Evolutionary conservation across 2,113 vertebrate species (phyloP).

Genomic region (Nesoenas mayeri): DNA sequence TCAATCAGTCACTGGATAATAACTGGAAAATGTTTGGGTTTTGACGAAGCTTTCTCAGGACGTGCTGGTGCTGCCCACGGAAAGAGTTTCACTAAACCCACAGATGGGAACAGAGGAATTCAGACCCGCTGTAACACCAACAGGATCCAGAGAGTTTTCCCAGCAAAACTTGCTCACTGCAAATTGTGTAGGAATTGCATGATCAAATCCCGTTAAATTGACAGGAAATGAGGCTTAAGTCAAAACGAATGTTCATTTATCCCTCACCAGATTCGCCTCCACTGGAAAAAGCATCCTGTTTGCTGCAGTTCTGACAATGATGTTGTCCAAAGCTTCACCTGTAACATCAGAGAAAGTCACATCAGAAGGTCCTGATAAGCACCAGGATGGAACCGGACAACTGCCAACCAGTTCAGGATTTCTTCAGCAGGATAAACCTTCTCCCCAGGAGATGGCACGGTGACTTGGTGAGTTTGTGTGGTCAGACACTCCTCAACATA

Average conservation of each 20-base stretch:
- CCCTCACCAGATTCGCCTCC: background rate
- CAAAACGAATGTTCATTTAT: background rate
- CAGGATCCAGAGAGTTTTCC: background rate
- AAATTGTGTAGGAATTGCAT: background rate
- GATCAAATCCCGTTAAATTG: background rate
- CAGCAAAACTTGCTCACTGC: background rate
- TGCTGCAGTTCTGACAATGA: rapidly evolving
- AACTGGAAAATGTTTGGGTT: conserved; percentile 5
- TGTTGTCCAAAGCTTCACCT: background rate
- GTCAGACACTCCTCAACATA: background rate
- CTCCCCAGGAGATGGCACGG: rapidly evolving
- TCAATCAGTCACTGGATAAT: background rate
- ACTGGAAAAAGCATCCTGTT: background rate
- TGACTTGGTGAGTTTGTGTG: rapidly evolving
- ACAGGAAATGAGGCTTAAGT: background rate
- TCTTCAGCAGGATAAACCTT: background rate
- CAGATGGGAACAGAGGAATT: background rate
- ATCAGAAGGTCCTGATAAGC: too few relatives aligned
- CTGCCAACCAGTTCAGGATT: background rate
- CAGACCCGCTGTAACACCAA: background rate
- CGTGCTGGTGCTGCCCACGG: background rate
- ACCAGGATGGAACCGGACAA: background rate
- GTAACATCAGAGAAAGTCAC: rapidly evolving
- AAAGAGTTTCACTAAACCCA: background rate
- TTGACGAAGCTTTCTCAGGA: background rate